Base-by-base conservation (phyloP, 2,888 invertebrate species). In the Agonopterix arenella region DNA sequence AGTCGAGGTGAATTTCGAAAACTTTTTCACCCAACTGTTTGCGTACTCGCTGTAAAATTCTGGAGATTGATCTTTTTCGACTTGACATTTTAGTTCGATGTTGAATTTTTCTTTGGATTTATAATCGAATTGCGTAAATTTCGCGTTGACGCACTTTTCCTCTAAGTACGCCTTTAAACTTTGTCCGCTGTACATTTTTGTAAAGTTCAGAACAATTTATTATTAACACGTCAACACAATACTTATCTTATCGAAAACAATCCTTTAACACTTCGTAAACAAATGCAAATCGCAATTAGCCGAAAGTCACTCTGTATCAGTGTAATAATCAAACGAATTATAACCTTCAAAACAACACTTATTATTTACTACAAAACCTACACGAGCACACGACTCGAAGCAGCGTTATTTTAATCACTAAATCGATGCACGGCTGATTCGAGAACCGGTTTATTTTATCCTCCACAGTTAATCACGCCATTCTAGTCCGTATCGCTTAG, bases 1-100 rank as follows among this genome's bases (percentile, higher is more conserved):
- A 0, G 67, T 69, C n/a, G 63, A 57, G 0, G 73, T 74, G 49
- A 68, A 73, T 40, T 52, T 59, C 0, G 66, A 61, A 47, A 76
- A 74, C 42, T 65, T 68, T 2, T 45, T 51, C 0, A 74, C 60
- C 73, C 74, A 75, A 16, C 61, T 50, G 5, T 48, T 53, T 0
- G 54, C 44, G 47, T 62, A 67, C 2, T 58, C 40, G 41, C 52
- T 63, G 59, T 68, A 71, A 42, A 55, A 58, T 2, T 60, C 54
- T 2, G 43, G 5, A 1, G 48, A 43, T 8, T 55, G 51, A 3
- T 64, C 54, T 8, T 50, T 49, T 2, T 62, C 62, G 7, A 64
- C 57, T 11, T 61, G 60, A 47, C 72, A 72, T 58, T 60, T 65
- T 5, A 74, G 4, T 16, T 49, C 45, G 5, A 60, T 50, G 1